Evolutionary conservation across 2,888 invertebrate species (phyloP).

Genomic region (Drosophila meridiana): DNA sequence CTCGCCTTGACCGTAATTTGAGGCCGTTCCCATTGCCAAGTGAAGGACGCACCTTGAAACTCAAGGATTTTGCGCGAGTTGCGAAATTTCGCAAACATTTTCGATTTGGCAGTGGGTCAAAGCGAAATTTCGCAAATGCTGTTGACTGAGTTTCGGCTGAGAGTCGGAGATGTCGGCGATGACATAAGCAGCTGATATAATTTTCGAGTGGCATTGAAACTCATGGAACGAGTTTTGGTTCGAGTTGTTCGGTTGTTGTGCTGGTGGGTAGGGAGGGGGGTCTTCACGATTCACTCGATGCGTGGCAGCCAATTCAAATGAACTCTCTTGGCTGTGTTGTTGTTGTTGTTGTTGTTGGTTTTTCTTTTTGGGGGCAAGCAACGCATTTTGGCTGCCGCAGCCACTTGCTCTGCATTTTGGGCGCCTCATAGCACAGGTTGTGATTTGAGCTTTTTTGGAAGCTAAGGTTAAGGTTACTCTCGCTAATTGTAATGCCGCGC

Average conservation of each 20-base stretch:
- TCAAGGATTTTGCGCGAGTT: constrained; percentile 77
- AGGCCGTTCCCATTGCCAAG: constrained; percentile 79
- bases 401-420: constrained; percentile 67
- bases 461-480: constrained; percentile 83
- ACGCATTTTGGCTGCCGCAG: constrained; percentile 61
- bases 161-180: constrained; percentile 22
- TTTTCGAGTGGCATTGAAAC: constrained; percentile 64
- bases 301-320: constrained; percentile 62
- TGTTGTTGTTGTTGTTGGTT: background rate
- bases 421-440: constrained; percentile 83
- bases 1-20: constrained; percentile 80
- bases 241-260: background rate
- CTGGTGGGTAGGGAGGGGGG: background rate
- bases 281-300: constrained; percentile 48
- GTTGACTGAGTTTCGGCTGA: constrained; percentile 17
- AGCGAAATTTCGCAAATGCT: constrained; percentile 51
- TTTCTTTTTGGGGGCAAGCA: constrained; percentile 19
- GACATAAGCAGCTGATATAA: constrained; percentile 55
- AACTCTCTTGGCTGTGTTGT: constrained; percentile 50
- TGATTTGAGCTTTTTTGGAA: constrained; percentile 84
- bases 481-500: constrained; percentile 50
- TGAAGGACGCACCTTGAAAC: constrained; percentile 82
- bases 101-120: constrained; percentile 59
- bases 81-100: constrained; percentile 69
- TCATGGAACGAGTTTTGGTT: constrained; percentile 50